Percentiles rank a stretch among this genome's conserved stretches.
Evolutionary conservation across 2,113 vertebrate genomes (phyloP).

Genomic region (Anolis carolinensis): DNA sequence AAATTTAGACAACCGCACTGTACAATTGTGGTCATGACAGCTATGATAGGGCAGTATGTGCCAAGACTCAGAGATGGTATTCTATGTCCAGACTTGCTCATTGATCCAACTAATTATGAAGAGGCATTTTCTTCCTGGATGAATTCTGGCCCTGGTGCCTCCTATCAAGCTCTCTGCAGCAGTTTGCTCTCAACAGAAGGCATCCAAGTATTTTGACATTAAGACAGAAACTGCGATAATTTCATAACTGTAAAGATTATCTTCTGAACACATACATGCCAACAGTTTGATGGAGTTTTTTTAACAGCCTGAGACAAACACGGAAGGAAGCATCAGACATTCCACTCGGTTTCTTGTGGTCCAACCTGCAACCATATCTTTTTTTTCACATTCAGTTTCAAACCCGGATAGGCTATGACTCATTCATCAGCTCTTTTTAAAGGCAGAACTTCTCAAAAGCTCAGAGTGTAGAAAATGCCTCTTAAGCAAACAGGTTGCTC

Average conservation of each 20-base stretch:
- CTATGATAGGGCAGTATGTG: background rate
- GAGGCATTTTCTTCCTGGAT: background rate
- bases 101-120: background rate
- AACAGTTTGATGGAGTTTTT: background rate
- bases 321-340: background rate
- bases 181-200: too few species aligned
- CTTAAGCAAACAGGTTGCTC: background rate
- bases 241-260: background rate
- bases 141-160: background rate
- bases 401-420: slow-evolving; percentile 35
- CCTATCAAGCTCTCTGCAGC: background rate
- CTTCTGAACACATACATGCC: background rate
- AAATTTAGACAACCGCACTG: background rate
- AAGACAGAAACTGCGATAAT: background rate
- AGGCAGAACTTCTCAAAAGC: background rate
- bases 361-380: slow-evolving; percentile 30
- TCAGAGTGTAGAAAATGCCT: slow-evolving; percentile 47
- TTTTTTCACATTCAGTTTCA: slow-evolving; percentile 14
- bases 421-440: slow-evolving; percentile 46
- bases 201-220: background rate
- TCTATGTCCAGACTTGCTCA: background rate
- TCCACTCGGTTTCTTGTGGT: slow-evolving; percentile 29
- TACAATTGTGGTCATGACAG: background rate
- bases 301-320: slow-evolving; percentile 9
- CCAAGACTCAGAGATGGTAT: background rate